These are phyloP conservation scores for Acanthis flammea DNA, from an alignment of 2,797 vertebrate genomes.

Conservation along the genomic window DNA sequence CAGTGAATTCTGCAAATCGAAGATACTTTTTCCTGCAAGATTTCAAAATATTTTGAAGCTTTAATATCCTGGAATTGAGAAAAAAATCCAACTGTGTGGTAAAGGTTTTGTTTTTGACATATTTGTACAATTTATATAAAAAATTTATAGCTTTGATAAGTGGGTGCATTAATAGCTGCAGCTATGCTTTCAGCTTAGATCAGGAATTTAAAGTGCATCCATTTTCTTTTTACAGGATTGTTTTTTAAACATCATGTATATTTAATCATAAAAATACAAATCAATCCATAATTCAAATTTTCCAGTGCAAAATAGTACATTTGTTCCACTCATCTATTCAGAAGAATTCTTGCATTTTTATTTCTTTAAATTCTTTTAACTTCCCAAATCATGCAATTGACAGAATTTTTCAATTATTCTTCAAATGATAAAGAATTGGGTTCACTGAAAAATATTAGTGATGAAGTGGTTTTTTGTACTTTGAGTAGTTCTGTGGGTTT, in stretches of 20 bases:
- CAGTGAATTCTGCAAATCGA: background rate
- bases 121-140: background rate
- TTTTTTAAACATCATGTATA: background rate
- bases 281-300: background rate
- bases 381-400: background rate
- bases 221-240: background rate
- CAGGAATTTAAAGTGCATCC: background rate
- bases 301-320: background rate
- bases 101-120: background rate
- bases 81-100: background rate
- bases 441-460: background rate
- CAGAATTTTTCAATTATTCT: background rate
- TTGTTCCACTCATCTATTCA: background rate
- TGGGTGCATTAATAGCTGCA: background rate
- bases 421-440: background rate
- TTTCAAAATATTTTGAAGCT: background rate
- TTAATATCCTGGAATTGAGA: background rate
- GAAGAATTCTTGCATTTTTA: background rate
- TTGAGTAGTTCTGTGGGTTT: background rate
- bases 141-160: background rate
- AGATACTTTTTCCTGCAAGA: background rate
- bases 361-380: background rate
- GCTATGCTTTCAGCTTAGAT: background rate
- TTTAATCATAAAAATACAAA: background rate
- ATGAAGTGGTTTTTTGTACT: background rate